Conservation (phyloP, 2,797 vertebrate genomes). For the Helicolenus hilgendorfi region DNA sequence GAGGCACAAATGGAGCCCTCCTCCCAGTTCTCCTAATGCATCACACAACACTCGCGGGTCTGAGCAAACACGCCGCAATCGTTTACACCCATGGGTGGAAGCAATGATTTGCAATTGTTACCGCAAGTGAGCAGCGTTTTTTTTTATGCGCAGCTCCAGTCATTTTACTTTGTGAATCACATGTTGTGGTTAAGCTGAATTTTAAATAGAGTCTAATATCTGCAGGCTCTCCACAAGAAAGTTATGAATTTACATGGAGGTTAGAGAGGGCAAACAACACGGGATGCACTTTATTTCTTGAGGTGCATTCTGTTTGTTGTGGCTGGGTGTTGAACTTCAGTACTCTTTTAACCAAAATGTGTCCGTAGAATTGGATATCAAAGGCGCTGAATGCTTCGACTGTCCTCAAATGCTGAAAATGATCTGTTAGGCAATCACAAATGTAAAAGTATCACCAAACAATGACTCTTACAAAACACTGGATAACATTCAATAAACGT, state of each 20-base stretch:
- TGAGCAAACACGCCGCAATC: background rate
- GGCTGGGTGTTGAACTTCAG: background rate
- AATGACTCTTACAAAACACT: background rate
- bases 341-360: background rate
- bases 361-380: too few species aligned
- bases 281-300: background rate
- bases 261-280: background rate
- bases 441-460: background rate
- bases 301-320: background rate
- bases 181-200: background rate
- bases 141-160: background rate
- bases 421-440: background rate
- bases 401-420: background rate
- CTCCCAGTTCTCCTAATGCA: slow-evolving; percentile 26
- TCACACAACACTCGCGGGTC: background rate
- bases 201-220: background rate
- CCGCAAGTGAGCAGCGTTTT: background rate
- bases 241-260: background rate
- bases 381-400: background rate
- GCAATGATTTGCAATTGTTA: slow-evolving; percentile 22
- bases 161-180: background rate
- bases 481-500: background rate
- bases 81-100: background rate
- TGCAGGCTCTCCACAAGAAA: background rate
- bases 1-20: slow-evolving; percentile 37